Evolutionary conservation across 1,140 invertebrate species (phyloP), one percentile per base, ranked within the genome.

Genomic region (Parasteatoda tepidariorum): DNA sequence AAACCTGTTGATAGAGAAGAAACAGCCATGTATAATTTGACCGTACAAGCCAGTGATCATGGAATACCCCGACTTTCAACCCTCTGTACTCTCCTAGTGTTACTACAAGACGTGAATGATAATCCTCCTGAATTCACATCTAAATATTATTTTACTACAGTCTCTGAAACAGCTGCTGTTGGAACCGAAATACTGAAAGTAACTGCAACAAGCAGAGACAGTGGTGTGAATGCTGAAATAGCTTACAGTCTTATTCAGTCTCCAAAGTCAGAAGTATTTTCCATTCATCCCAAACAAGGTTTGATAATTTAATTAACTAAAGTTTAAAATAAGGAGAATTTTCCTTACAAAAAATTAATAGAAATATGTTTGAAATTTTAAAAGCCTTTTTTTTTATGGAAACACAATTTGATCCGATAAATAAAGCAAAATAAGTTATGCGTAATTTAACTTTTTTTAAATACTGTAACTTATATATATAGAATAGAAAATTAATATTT

Each of bases 51-150:
- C 0, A 88, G 91, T 11, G 96, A 98, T 90, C 92, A 92, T 79
- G 95, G 95, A 0, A 91, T 89, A 0, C 94, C 95, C 0, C 92
- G 91, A 67, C 86, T 94, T 28, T 92, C 91, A 11, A 91, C 91
- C 31, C 87, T 91, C 0, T 90, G 92, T 0, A 86, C 86, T 85
- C 87, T 96, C 1, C 91, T 92, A 83, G 94, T 94, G 0, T 92
- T 93, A 84, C 86, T 89, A n/a, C 91, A 94, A 85, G 94, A 97
- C 89, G 94, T 97, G 41, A 97, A 97, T 88, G 96, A 97, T 88
- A 97, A 97, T 91, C 95, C 95, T 57, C 96, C 96, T n/a, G 94
- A 95, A 89, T 98, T 97, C 88, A 92, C 93, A 41, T 92, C 92
- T 30, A 93, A 93, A 85, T 92, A 92, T 54, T 97, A 97, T 88